Base-by-base conservation (phyloP, 2,888 invertebrate species). In the Aquatica leii region DNA sequence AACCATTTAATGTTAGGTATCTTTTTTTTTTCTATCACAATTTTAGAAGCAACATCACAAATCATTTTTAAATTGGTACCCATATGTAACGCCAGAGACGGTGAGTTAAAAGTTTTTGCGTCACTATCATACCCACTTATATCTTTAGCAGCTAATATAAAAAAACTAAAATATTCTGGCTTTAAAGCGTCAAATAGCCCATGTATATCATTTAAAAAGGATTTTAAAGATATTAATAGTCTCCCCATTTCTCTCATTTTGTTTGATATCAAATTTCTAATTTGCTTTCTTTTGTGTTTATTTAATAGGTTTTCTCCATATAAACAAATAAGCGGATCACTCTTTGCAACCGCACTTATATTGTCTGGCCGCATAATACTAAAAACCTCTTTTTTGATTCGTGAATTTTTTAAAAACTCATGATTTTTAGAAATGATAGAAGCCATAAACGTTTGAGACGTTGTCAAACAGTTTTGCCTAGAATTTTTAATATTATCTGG, bases 401-500 rank as follows among this genome's bases (percentile, higher is more conserved):
- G 58, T 21, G 65, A 58, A 15, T 40, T 56, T 34, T 50, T 53
- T 50, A 63, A 63, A 46, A 43, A 59, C n/a, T 69, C 58, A 20
- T 48, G 31, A 37, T 67, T 62, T 62, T 62, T 37, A 2, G 37
- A 37, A 3, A n/a, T 5, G 11, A 37, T n/a, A n/a, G 37, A 8
- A 2, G 37, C 37, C 37, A 58, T 43, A 60, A 62, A 67, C 12
- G 65, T 69, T 62, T 69, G 67, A 9, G 66, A 65, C 12, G 50
- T 59, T n/a, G 53, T 51, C 41, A 62, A 49, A 59, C 66, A 59
- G 18, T 58, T 53, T 31, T n/a, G n/a, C n/a, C 43, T 41, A 6
- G 35, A 24, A 21, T 40, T 17, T n/a, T 48, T 17, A 6, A 9
- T 15, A n/a, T 53, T 48, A 1, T 5, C 11, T 2, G 62, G 62